These are phyloP conservation scores for Larimichthys crocea DNA, from an alignment of 2,113 vertebrate species.

Conservation along the genomic window DNA sequence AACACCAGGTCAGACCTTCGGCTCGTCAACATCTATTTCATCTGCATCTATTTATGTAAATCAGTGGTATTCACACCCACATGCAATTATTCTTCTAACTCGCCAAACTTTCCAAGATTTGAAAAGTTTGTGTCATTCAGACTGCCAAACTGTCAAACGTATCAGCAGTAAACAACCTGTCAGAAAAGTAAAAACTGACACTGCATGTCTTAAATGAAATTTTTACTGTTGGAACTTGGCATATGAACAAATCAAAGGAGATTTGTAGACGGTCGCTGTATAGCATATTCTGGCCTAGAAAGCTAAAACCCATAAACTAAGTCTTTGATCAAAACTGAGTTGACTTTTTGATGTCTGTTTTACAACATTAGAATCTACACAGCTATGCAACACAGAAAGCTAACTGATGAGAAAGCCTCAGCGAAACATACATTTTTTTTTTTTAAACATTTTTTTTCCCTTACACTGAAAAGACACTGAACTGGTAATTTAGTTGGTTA, in stretches of 20 bases:
- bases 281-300: background rate
- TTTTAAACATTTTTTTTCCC: too few species aligned
- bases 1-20: background rate
- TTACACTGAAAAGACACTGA: too few species aligned
- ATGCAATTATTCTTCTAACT: background rate
- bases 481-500: too few species aligned
- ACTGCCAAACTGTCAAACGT: background rate
- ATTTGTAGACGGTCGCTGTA: background rate
- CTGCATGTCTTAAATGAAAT: background rate
- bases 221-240: background rate
- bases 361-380: background rate
- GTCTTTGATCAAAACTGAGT: background rate
- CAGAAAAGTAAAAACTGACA: background rate
- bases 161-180: background rate
- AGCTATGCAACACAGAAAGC: too few species aligned
- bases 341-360: background rate
- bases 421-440: too few species aligned
- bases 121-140: background rate
- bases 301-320: background rate
- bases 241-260: background rate
- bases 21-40: background rate
- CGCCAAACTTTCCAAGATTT: background rate
- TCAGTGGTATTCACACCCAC: background rate
- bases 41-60: background rate
- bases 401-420: too few species aligned